Conservation (phyloP, 2,888 invertebrate species). For the Meloe dianella region DNA sequence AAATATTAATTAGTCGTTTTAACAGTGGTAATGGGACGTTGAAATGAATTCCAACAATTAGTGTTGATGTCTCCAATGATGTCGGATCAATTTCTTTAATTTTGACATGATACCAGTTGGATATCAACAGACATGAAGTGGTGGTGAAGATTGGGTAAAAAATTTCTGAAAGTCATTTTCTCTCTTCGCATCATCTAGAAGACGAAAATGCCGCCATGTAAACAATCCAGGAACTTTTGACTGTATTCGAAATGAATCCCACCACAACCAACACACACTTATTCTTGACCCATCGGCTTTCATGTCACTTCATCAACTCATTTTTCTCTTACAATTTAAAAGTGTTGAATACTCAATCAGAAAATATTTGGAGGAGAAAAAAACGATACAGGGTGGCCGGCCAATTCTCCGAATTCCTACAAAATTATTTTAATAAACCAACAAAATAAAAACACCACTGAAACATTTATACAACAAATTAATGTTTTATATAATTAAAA, state of each 20-base stretch:
- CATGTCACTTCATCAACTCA: constrained; percentile 54
- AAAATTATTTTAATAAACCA: background rate
- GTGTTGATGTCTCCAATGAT: constrained; percentile 8
- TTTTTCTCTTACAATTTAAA: constrained; percentile 34
- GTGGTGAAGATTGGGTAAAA: background rate
- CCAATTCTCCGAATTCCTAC: constrained; percentile 36
- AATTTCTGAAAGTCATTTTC: constrained; percentile 38
- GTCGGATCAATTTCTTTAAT: constrained; percentile 7
- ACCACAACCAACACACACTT: constrained; percentile 13
- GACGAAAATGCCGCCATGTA: constrained; percentile 42
- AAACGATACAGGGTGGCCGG: constrained; percentile 38
- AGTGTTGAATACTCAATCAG: constrained; percentile 49
- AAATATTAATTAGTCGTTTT: constrained; percentile 6
- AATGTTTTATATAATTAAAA: background rate
- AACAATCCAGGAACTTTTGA: constrained; percentile 46
- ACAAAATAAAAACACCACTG: background rate
- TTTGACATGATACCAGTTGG: background rate
- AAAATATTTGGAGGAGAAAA: constrained; percentile 11
- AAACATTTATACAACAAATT: background rate
- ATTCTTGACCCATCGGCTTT: constrained; percentile 50
- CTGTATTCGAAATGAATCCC: constrained; percentile 42
- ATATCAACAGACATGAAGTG: background rate
- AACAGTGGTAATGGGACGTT: constrained; percentile 4
- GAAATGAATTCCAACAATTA: background rate
- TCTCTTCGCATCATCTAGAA: constrained; percentile 37